phyloP scores from a whole-genome alignment of 2,797 vertebrate genomes.

The Xyrichtys novacula region DNA sequence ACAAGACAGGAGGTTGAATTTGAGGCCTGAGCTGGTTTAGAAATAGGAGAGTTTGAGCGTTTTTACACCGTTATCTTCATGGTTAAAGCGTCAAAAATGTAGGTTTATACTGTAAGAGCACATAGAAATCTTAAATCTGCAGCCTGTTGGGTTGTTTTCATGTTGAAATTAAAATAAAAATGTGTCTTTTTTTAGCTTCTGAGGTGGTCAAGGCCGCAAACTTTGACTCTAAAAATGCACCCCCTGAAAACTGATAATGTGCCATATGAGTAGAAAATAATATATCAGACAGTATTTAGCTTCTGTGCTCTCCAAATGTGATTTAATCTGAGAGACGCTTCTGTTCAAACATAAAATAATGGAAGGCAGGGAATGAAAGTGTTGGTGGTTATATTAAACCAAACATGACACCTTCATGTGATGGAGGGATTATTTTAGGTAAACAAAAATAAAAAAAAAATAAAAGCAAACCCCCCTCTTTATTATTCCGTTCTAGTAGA shows the following conservation, averaged over 20 bases:
- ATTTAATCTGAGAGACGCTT: constrained; percentile 71
- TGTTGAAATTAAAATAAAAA: neutral
- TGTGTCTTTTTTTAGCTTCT: neutral
- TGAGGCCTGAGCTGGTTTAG: constrained; percentile 17
- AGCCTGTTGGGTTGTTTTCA: no score
- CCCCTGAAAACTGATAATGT: constrained; percentile 80
- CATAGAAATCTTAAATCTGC: no score
- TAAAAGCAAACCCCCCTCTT: neutral
- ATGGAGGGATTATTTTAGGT: no score
- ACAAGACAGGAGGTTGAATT: neutral
- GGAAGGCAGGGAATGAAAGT: neutral
- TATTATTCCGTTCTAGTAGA: neutral
- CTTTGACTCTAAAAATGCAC: constrained; percentile 29
- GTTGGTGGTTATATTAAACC: constrained; percentile 5
- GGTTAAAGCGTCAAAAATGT: no score
- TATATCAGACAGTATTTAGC: constrained; percentile 78
- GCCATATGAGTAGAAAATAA: constrained; percentile 82
- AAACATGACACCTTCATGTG: neutral
- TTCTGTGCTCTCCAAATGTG: constrained; percentile 82
- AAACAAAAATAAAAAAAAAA: neutral
- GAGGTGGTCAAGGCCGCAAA: constrained; percentile 11
- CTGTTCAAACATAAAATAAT: constrained; percentile 59
- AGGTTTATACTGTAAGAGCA: neutral
- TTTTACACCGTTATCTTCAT: neutral
- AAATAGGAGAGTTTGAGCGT: neutral